Conservation (phyloP, 1,140 invertebrate genomes). For the Agrilus planipennis region DNA sequence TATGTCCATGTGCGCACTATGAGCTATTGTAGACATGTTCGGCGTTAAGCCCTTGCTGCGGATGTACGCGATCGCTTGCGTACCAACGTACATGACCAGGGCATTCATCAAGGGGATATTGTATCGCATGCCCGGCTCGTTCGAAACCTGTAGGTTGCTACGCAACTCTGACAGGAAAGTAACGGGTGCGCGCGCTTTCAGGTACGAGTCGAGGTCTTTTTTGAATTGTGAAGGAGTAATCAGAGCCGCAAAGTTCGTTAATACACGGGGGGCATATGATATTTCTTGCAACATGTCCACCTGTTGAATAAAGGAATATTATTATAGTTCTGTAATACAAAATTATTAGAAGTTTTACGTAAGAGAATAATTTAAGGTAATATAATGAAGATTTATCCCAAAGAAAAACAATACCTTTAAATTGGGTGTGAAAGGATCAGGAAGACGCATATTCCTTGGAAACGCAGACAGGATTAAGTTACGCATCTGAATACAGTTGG, state of each 20-base stretch:
- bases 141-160: constrained; percentile 76
- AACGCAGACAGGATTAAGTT: constrained; percentile 97
- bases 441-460: constrained; percentile 92
- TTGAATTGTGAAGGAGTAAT: constrained; percentile 84
- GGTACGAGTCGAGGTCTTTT: constrained; percentile 92
- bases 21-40: constrained; percentile 91
- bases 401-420: too few relatives aligned
- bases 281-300: constrained; percentile 89
- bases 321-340: too few relatives aligned
- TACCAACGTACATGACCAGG: constrained; percentile 93
- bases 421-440: constrained; percentile 96
- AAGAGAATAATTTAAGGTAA: too few relatives aligned
- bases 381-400: too few relatives aligned
- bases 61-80: constrained; percentile 85
- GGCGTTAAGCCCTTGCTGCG: constrained; percentile 78
- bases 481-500: constrained; percentile 98
- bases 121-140: constrained; percentile 82
- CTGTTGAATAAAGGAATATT: constrained; percentile 7
- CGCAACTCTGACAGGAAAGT: constrained; percentile 88
- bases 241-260: constrained; percentile 77
- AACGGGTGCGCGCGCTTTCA: constrained; percentile 88
- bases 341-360: too few relatives aligned
- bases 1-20: constrained; percentile 98
- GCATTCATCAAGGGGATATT: constrained; percentile 96
- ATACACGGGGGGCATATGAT: constrained; percentile 70